Percentiles rank a stretch among this genome's conserved stretches.
Conservation (phyloP, 2,797 vertebrate species). For the Hybognathus amarus region DNA sequence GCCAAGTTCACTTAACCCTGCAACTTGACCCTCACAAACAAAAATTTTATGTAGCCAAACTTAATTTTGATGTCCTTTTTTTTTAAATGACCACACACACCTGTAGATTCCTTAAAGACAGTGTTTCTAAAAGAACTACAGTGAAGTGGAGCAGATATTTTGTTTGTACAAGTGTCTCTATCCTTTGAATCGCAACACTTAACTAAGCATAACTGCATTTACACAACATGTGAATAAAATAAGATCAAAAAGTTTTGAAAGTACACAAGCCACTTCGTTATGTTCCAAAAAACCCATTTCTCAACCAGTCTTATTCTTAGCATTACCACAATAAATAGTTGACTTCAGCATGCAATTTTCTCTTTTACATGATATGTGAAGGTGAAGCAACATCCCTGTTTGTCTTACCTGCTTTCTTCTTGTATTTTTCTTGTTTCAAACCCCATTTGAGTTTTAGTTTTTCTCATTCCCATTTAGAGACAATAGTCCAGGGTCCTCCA, state of each 20-base stretch:
- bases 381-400: not conserved
- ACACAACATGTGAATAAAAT: not conserved
- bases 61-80: not conserved
- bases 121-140: not conserved
- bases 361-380: not conserved
- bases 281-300: not conserved
- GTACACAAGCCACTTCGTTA: not conserved
- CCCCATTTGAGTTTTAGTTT: slow-evolving; percentile 2
- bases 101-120: not conserved
- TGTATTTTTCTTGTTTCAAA: slow-evolving; percentile 3
- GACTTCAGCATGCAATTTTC: not conserved
- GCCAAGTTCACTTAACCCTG: not conserved
- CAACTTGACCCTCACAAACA: not conserved
- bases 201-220: too few species aligned
- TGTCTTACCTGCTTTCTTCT: slow-evolving; percentile 17
- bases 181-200: not conserved
- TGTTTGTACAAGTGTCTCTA: not conserved
- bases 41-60: not conserved
- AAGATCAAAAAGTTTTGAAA: not conserved
- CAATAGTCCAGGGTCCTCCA: not conserved
- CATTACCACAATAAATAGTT: not conserved
- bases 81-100: not conserved
- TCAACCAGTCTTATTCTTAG: too few species aligned
- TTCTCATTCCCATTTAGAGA: slow-evolving; percentile 12
- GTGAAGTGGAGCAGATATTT: not conserved